A percentile compares a stretch with the other conserved stretches of the same genome.
phyloP scores from a whole-genome alignment of 2,797 vertebrate genomes.

The Centropyge bicolor region DNA sequence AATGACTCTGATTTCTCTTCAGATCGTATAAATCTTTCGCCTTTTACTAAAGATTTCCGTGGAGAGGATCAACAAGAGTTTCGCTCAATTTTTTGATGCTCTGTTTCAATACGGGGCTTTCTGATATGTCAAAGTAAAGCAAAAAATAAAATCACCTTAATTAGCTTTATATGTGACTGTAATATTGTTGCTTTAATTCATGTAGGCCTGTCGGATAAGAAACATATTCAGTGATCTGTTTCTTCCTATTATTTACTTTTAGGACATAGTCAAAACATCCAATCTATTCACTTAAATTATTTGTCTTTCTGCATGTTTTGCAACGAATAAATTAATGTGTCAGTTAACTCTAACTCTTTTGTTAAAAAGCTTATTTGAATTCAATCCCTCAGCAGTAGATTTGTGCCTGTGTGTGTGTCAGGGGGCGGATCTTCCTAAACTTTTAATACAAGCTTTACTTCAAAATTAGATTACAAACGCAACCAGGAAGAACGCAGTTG shows the following conservation, averaged over 20 bases:
- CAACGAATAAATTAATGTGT: too few species aligned
- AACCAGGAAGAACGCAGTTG: rapidly evolving
- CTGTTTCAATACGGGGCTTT: not conserved
- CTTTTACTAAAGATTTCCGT: constrained; percentile 48
- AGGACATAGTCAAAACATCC: too few species aligned
- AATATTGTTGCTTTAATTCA: too few species aligned
- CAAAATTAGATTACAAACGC: not conserved
- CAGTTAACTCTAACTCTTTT: too few species aligned
- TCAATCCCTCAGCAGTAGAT: not conserved
- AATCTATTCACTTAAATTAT: too few species aligned
- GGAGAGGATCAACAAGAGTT: constrained; percentile 29
- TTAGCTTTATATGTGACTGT: too few species aligned
- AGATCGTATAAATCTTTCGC: constrained; percentile 40
- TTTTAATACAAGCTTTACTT: not conserved
- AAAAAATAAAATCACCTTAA: too few species aligned
- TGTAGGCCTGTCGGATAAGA: not conserved
- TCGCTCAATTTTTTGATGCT: constrained; percentile 14
- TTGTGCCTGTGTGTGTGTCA: not conserved
- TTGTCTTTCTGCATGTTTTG: too few species aligned
- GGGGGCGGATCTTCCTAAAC: not conserved
- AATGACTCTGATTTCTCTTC: constrained; percentile 10
- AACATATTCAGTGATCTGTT: too few species aligned
- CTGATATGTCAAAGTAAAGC: not conserved
- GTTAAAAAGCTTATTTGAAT: too few species aligned
- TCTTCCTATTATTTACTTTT: too few species aligned